These are phyloP conservation scores for Leptodactylus fuscus DNA, from an alignment of 2,113 vertebrate genomes.

Conservation along the genomic window DNA sequence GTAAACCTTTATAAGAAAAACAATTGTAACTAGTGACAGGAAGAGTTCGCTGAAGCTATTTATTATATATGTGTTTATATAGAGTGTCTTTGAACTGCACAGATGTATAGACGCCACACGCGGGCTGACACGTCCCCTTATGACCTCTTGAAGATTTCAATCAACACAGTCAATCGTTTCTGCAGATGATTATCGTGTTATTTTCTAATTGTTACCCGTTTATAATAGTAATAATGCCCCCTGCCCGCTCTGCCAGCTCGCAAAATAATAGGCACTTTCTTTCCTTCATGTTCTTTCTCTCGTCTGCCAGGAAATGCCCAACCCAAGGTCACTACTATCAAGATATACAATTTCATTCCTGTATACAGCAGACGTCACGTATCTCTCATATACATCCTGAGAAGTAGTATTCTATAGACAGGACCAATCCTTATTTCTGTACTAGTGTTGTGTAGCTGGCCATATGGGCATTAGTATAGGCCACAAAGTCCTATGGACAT, in stretches of 20 bases:
- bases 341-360: conserved; percentile 20
- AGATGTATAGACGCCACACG: not conserved
- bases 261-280: conserved; percentile 30
- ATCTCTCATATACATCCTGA: conserved; percentile 15
- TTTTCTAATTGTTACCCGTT: conserved; percentile 21
- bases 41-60: not conserved
- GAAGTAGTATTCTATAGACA: not conserved
- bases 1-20: not conserved
- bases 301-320: conserved; percentile 45
- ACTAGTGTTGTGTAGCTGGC: not conserved
- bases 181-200: conserved; percentile 16
- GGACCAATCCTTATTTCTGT: not conserved
- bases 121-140: not conserved
- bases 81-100: not conserved
- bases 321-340: not conserved
- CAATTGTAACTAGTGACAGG: not conserved
- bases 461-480: not conserved
- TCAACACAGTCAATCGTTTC: not conserved
- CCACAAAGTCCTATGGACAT: not conserved
- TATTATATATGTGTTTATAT: not conserved
- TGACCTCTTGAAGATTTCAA: not conserved
- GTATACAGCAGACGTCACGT: not conserved
- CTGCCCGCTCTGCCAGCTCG: conserved; percentile 40
- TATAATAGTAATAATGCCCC: conserved; percentile 16
- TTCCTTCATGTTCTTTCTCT: conserved; percentile 9